Percentiles rank a stretch among this genome's conserved stretches.
phyloP scores from a whole-genome alignment of 2,113 vertebrate species.

The Nothoprocta pentlandii region DNA sequence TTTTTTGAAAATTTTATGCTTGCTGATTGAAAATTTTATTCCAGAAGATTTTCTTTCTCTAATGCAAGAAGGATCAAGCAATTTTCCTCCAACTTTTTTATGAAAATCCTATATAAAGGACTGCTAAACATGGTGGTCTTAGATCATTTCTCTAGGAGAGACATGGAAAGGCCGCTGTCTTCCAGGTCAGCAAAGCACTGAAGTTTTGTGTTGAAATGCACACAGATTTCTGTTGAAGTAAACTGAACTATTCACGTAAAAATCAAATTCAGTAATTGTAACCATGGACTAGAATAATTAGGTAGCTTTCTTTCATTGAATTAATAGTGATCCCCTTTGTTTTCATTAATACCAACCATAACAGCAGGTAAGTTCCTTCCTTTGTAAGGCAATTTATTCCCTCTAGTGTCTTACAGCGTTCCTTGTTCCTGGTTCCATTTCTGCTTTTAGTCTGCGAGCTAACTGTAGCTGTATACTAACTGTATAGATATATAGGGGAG shows the following conservation, averaged over 20 bases:
- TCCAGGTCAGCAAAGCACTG: background rate
- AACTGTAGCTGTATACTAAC: background rate
- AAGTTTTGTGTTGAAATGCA: background rate
- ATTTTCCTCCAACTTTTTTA: background rate
- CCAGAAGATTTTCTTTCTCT: background rate
- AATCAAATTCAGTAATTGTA: background rate
- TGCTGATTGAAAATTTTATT: background rate
- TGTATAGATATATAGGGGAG: background rate
- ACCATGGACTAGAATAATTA: background rate
- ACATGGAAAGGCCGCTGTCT: background rate
- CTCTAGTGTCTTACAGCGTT: background rate
- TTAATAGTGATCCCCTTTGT: background rate
- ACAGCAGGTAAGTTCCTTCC: background rate
- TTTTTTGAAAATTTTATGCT: background rate
- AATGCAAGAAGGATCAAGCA: background rate
- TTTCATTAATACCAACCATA: background rate
- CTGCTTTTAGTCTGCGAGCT: background rate
- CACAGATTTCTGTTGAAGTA: background rate
- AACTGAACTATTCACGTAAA: background rate
- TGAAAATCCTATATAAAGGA: background rate
- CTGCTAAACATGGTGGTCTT: background rate
- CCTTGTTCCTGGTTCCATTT: slow-evolving; percentile 1
- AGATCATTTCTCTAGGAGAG: background rate
- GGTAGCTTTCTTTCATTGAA: background rate
- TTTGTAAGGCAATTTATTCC: background rate